Evolutionary conservation across 1,140 invertebrate genomes (phyloP).

Genomic region (Drosophila simulans): DNA sequence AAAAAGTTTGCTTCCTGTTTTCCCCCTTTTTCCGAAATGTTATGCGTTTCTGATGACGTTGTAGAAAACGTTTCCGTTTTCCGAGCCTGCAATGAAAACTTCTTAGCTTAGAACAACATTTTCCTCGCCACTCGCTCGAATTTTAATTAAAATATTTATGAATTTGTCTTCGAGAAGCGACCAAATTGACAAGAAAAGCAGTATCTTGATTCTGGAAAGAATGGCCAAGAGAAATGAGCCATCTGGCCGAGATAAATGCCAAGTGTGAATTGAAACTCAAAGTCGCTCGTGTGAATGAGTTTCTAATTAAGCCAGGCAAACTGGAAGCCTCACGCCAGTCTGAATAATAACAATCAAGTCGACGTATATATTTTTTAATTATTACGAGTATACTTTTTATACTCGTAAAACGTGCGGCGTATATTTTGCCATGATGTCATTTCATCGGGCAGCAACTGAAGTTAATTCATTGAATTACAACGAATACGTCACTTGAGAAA

Average conservation of each 20-base stretch:
- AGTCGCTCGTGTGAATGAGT: slow-evolving; percentile 38
- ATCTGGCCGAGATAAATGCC: slow-evolving; percentile 24
- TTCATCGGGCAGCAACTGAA: not conserved
- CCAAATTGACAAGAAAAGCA: slow-evolving; percentile 32
- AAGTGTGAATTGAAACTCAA: slow-evolving; percentile 49
- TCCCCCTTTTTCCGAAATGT: slow-evolving; percentile 50
- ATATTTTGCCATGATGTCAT: not conserved
- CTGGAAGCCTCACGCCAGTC: slow-evolving; percentile 24
- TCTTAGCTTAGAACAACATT: slow-evolving; percentile 70
- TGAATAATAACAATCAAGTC: slow-evolving; percentile 51
- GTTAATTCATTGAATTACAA: not conserved
- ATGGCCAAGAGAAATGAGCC: slow-evolving; percentile 30
- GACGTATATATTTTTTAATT: slow-evolving; percentile 57
- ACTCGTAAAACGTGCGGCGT: slow-evolving; percentile 14
- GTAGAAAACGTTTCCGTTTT: slow-evolving; percentile 57
- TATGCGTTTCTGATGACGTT: slow-evolving; percentile 77
- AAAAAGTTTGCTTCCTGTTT: slow-evolving; percentile 63
- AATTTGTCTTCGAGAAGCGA: slow-evolving; percentile 52
- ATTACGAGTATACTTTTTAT: slow-evolving; percentile 10
- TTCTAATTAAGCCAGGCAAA: slow-evolving; percentile 57
- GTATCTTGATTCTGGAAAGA: slow-evolving; percentile 56
- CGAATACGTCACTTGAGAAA: slow-evolving; percentile 22
- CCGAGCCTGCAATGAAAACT: slow-evolving; percentile 57
- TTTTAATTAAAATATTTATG: slow-evolving; percentile 80
- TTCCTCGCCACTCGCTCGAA: slow-evolving; percentile 59